Evolutionary conservation across 2,113 vertebrate species (phyloP).

Genomic region (Zosterops japonicus): DNA sequence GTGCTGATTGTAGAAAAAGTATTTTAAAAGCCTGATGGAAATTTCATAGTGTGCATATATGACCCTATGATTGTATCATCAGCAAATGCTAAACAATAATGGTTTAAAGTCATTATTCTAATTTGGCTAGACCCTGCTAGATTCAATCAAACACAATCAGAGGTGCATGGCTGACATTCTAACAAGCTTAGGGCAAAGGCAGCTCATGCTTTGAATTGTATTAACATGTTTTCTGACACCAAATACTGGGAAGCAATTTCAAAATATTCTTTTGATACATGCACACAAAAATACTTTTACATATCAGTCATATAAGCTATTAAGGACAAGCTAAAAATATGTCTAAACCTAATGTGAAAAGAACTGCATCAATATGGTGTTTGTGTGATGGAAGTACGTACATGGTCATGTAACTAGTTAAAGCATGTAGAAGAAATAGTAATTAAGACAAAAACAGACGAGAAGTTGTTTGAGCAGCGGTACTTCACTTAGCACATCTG

Average conservation of each 20-base stretch:
- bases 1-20: constrained; percentile 51
- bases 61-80: constrained; percentile 44
- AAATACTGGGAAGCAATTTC: constrained; percentile 6
- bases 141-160: constrained; percentile 57
- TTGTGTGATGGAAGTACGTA: background rate
- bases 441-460: background rate
- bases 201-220: constrained; percentile 8
- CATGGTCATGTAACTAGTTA: background rate
- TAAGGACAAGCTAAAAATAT: background rate
- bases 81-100: constrained; percentile 63
- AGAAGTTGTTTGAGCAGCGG: background rate
- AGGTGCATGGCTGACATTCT: background rate
- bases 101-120: constrained; percentile 44
- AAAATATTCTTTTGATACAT: background rate
- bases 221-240: constrained; percentile 16
- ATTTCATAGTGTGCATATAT: constrained; percentile 18
- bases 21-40: constrained; percentile 61
- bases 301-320: background rate
- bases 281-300: background rate
- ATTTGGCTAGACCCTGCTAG: constrained; percentile 47
- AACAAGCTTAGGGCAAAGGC: constrained; percentile 53
- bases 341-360: background rate
- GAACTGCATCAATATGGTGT: background rate
- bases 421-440: background rate
- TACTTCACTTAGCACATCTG: background rate